Evolutionary conservation across 2,113 vertebrate species (phyloP), one percentile per base, ranked within the genome.

Genomic region (Ceuthmochares aereus): DNA sequence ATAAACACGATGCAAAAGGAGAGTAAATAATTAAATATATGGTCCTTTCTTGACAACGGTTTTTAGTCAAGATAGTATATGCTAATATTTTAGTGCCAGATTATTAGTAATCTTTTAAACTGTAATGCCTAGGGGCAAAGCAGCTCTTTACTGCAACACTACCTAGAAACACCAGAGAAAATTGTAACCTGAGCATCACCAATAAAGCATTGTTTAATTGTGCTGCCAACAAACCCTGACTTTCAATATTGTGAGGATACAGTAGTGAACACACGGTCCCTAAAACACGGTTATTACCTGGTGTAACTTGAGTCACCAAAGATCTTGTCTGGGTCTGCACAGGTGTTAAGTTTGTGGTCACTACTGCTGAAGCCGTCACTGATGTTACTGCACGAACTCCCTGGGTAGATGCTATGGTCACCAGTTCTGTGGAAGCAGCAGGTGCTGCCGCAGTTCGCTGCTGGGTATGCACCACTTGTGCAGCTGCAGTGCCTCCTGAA

Each of bases 401-500:
- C 89, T 98, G 98, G 11, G 98, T 98, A 4, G 99, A 97, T 6
- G 98, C 98, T 70, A 99, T 98, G 73, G 99, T 98, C 43, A 99
- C 98, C 83, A 99, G 98, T 52, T 99, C 99, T 0, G 98, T 94
- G 6, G 98, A 97, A 7, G 98, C 96, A 0, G 98, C 93, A 3
- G 98, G 91, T 2, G 98, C 93, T 0, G 98, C 91, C 0, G 98
- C 97, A 1, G 98, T 47, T 62, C 98, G 98, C 91, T 99, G 99
- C 86, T 99, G 99, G 19, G 98, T 93, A 34, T 99, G 99, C 12
- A 99, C 99, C 84, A 99, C 99, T 95, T 99, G 99, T 11, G 98
- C 97, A 4, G 92, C 96, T 90, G 85, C 98, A 0, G 73, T 90
- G 43, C 98, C 98, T 56, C 98, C 98, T 2, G 98, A 97, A 52